Evolutionary conservation across 2,888 invertebrate genomes (phyloP).

Genomic region (Exocentrus adspersus): DNA sequence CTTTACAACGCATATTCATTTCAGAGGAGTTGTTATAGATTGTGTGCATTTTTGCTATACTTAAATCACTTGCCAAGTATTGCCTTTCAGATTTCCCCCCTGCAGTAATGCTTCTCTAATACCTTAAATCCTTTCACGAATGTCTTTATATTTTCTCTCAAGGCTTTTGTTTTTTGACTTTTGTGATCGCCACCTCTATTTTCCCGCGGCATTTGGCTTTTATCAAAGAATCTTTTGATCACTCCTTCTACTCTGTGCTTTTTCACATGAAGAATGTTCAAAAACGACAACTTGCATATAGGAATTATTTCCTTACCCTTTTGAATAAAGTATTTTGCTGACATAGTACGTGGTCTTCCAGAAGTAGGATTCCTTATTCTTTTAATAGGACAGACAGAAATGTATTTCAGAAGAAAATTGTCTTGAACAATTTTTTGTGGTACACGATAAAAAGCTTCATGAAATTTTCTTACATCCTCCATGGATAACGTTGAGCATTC

Average conservation of each 20-base stretch:
- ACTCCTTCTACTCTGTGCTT: slow-evolving; percentile 3
- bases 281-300: neutral
- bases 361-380: neutral
- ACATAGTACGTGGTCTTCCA: neutral
- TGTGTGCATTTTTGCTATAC: neutral
- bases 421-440: neutral
- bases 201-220: neutral
- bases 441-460: neutral
- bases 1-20: neutral
- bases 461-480: neutral
- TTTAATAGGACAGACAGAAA: neutral
- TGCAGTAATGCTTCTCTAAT: slow-evolving; percentile 7
- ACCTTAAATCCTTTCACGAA: slow-evolving; percentile 1
- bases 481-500: neutral
- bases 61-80: slow-evolving; percentile 4
- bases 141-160: neutral
- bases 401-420: neutral
- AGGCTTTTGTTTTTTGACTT: neutral
- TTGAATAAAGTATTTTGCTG: neutral
- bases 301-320: neutral
- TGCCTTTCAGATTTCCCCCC: slow-evolving; percentile 6
- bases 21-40: slow-evolving; percentile 1
- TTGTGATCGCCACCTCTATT: neutral
- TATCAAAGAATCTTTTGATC: neutral
- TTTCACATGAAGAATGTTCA: neutral